phyloP scores from a whole-genome alignment of 1,140 invertebrate genomes.

The Dreissena polymorpha region DNA sequence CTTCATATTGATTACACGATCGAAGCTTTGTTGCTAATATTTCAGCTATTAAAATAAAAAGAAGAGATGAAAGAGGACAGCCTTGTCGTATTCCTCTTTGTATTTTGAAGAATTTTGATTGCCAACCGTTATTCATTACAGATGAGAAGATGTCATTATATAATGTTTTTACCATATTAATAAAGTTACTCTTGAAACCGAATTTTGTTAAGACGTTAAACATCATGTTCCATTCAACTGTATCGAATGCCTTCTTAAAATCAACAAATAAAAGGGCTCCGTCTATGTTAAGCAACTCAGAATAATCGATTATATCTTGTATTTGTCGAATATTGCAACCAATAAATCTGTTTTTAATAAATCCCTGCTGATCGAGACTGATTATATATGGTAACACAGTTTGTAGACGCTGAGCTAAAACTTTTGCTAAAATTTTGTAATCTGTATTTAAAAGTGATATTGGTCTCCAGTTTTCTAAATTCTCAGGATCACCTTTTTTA shows the following conservation, averaged over 20 bases:
- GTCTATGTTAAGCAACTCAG: slow-evolving; percentile 7
- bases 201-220: slow-evolving; percentile 15
- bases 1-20: no score
- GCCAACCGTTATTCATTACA: slow-evolving; percentile 18
- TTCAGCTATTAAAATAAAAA: slow-evolving; percentile 34
- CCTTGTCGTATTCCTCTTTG: slow-evolving; percentile 23
- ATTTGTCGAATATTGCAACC: slow-evolving; percentile 16
- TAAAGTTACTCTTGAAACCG: slow-evolving; percentile 2
- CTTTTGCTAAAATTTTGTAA: slow-evolving; percentile 40
- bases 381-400: slow-evolving; percentile 20
- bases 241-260: slow-evolving; percentile 27
- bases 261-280: slow-evolving; percentile 18
- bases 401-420: slow-evolving; percentile 18
- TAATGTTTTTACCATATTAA: neutral
- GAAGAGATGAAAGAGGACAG: neutral
- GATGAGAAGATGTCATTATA: slow-evolving; percentile 17
- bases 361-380: slow-evolving; percentile 37
- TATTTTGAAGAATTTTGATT: slow-evolving; percentile 17
- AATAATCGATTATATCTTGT: slow-evolving; percentile 23
- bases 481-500: slow-evolving; percentile 33
- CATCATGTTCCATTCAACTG: slow-evolving; percentile 22
- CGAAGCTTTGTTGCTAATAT: slow-evolving; percentile 3
- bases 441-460: slow-evolving; percentile 44
- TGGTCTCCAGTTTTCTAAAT: slow-evolving; percentile 36
- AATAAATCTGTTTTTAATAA: slow-evolving; percentile 38